phyloP scores from a whole-genome alignment of 2,888 invertebrate genomes.

The Diaphora mendica region DNA sequence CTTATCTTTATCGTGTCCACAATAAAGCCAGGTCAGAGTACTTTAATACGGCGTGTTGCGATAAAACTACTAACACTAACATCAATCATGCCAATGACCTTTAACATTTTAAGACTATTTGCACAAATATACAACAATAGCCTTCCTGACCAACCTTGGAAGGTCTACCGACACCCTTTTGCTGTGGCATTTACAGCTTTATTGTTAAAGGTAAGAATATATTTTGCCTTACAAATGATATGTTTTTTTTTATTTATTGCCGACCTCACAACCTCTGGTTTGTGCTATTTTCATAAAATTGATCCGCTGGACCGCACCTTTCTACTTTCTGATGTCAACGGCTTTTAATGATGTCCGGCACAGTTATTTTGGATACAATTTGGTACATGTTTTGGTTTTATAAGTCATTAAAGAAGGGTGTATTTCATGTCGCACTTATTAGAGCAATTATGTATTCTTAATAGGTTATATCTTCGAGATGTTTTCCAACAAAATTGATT shows the following conservation, averaged over 20 bases:
- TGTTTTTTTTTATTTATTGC: conserved; percentile 48
- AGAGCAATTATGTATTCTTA: no score
- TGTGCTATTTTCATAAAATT: conserved; percentile 71
- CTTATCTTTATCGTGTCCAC: conserved; percentile 40
- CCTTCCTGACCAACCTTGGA: conserved; percentile 50
- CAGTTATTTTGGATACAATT: conserved; percentile 34
- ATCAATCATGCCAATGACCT: conserved; percentile 71
- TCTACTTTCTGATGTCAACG: conserved; percentile 60
- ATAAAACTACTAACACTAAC: conserved; percentile 58
- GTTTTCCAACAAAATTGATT: neutral
- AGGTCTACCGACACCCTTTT: conserved; percentile 38
- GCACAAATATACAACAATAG: conserved; percentile 59
- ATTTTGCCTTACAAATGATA: conserved; percentile 43
- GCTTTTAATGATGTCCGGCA: conserved; percentile 46
- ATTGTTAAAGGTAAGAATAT: conserved; percentile 32
- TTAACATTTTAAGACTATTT: conserved; percentile 65
- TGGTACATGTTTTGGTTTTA: conserved; percentile 22
- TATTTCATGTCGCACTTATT: neutral
- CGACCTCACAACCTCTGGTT: conserved; percentile 67
- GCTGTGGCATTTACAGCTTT: conserved; percentile 49
- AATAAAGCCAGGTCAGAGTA: conserved; percentile 49
- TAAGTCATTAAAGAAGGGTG: conserved; percentile 17
- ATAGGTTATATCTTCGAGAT: neutral
- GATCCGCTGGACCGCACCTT: conserved; percentile 63
- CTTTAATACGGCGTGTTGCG: conserved; percentile 45